Evolutionary conservation across 2,888 invertebrate genomes (phyloP).

Genomic region (Cyaniris semiargus): DNA sequence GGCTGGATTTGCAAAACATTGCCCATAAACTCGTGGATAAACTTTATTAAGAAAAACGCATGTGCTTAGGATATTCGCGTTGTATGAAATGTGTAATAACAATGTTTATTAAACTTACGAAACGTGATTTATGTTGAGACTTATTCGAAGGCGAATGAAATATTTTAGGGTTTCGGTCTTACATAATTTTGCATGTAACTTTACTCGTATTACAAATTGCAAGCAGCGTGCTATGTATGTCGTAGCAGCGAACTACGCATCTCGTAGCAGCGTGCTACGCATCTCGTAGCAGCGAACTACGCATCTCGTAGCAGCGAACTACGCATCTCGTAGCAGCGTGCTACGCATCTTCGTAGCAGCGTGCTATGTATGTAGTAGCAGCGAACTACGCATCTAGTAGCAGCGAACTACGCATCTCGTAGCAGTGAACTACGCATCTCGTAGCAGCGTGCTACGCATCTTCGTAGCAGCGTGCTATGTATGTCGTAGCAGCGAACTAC

Average conservation of each 20-base stretch:
- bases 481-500: too few species aligned
- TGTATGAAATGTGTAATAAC: conserved; percentile 46
- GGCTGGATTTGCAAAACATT: conserved; percentile 72
- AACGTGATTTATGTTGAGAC: conserved; percentile 40
- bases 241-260: too few species aligned
- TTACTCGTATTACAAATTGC: not conserved
- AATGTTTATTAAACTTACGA: conserved; percentile 45
- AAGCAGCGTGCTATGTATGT: too few species aligned
- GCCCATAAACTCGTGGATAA: conserved; percentile 62
- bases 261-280: too few species aligned
- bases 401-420: not conserved
- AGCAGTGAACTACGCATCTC: not conserved
- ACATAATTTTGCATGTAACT: not conserved
- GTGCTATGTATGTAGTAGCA: not conserved
- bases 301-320: too few species aligned
- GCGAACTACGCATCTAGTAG: not conserved
- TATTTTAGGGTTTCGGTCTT: not conserved
- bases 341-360: too few species aligned
- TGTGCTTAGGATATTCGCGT: conserved; percentile 37
- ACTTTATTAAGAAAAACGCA: conserved; percentile 73
- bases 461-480: too few species aligned
- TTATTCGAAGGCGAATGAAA: conserved; percentile 27
- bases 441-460: not conserved
- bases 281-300: too few species aligned
- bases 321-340: too few species aligned